Base-by-base conservation (phyloP, 2,888 invertebrate species). In the Eristalis tenax region DNA sequence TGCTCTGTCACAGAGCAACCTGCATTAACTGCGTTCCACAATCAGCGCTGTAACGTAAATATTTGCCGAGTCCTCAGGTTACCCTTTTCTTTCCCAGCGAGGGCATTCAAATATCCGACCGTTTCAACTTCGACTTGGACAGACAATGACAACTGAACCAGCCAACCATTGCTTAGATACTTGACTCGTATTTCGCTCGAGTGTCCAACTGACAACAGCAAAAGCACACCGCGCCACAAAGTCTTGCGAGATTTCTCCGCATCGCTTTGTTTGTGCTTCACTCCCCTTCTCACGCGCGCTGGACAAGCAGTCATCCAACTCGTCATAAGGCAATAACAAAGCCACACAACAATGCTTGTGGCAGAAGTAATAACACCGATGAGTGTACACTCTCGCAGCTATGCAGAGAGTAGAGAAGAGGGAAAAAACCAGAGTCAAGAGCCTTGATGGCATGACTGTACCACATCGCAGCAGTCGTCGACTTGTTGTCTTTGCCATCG, bases 41-140 rank as follows among this genome's bases (percentile, higher is more conserved):
- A 18, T 61, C 63, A 64, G 1, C 59, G 59, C 22, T 57, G 73
- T 71, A 79, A 61, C 66, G 73, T 73, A 81, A 85, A 85, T 85
- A 85, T 85, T 85, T 82, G 82, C 65, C 28, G 78, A 74, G 70
- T 86, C 82, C 77, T 86, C 82, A 82, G 57, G 82, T 86, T 86
- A 86, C 85, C 69, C 57, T 78, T 74, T 70, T 78, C 50, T 50
- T 5, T 50, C n/a, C 68, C 69, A 65, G 61, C 65, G 77, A 82
- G 77, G 77, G 78, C 85, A 81, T 81, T 81, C 76, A 81, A 85
- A 85, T 78, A 74, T 63, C 74, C 68, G 38, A 59, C 56, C 64
- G 56, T 74, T 63, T 63, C 61, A 50, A 68, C 65, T 71, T 26
- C 35, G 43, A 77, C 43, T 71, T 26, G 40, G 43, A 77, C 43